Base-by-base conservation (phyloP, 2,797 vertebrate genomes). In the Dicrostonyx torquatus region DNA sequence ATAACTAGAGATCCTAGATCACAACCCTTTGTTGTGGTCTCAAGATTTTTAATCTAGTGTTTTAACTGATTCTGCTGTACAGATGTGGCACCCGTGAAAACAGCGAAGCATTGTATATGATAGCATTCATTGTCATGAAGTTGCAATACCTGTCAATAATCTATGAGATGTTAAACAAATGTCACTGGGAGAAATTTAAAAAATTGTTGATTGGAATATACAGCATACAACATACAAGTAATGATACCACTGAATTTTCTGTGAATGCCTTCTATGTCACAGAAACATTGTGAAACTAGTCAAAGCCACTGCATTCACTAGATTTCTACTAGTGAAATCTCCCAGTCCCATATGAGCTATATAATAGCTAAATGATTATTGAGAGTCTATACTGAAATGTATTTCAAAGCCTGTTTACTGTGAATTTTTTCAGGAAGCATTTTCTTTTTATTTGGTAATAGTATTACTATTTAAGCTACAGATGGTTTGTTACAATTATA, bases 401-500 rank as follows among this genome's bases (percentile, higher is more conserved):
- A n/a, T 13, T 4, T 89, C 73, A 86, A 90, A 92, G 34, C 6
- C 15, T 34, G 50, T 24, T 40, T 75, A 85, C 20, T 31, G 2
- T 48, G 26, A 75, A 37, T 68, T 45, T 93, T 70, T 85, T 50
- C 14, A 26, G 53, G 75, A 62, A 88, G 84, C 13, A 53, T 15
- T 70, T 86, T 55, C 5, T 40, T 83, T 89, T 90, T 89, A 48
- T 72, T 78, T 64, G 43, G 55, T 80, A 48, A 50, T 64, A 66
- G 17, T 58, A 43, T 18, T 68, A 68, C 29, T 76, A 91, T 82
- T 94, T 87, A 89, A 82, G 64, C 45, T 40, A 94, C 5, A 79
- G 10, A 26, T 14, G 3, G 2, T 45, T 66, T 70, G 31, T n/a
- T 29, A 90, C 62, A 90, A 83, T 58, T 72, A 2, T 70, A 79